Evolutionary conservation across 2,888 invertebrate species (phyloP).

Genomic region (Kuschelorhynchus macadamiae): DNA sequence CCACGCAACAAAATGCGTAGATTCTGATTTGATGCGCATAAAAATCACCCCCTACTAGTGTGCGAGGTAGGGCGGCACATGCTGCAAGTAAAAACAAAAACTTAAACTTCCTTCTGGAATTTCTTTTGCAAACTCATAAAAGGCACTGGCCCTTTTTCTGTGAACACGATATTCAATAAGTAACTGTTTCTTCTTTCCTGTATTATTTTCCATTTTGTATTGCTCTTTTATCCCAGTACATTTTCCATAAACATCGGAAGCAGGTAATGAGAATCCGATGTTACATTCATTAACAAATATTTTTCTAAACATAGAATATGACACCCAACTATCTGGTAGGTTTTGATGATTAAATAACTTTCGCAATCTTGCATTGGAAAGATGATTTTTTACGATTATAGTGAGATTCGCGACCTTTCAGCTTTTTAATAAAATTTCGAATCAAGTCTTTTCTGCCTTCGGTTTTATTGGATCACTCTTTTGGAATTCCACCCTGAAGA

Average conservation of each 20-base stretch:
- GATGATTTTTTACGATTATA: too few relatives aligned
- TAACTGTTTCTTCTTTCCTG: slow-evolving; percentile 13
- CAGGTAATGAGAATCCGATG: slow-evolving; percentile 14
- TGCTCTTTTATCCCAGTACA: neutral
- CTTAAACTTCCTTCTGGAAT: slow-evolving; percentile 23
- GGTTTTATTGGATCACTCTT: too few relatives aligned
- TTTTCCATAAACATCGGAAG: neutral
- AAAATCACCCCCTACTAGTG: slow-evolving; percentile 49
- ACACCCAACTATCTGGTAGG: too few relatives aligned
- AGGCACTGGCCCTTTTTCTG: slow-evolving; percentile 10
- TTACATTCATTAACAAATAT: neutral
- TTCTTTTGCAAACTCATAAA: slow-evolving; percentile 27
- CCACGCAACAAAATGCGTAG: slow-evolving; percentile 48
- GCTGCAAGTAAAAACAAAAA: slow-evolving; percentile 52
- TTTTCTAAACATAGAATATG: too few relatives aligned
- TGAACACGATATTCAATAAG: neutral
- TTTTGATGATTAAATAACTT: too few relatives aligned
- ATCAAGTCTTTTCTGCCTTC: too few relatives aligned
- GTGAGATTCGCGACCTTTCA: too few relatives aligned
- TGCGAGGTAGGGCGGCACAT: slow-evolving; percentile 51
- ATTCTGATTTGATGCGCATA: slow-evolving; percentile 48
- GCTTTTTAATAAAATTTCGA: too few relatives aligned
- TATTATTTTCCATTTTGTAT: neutral
- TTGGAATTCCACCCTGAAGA: too few relatives aligned
- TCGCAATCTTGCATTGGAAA: too few relatives aligned